These are phyloP conservation scores for Porphyrio hochstetteri DNA, from an alignment of 2,113 vertebrate species.

Conservation along the genomic window DNA sequence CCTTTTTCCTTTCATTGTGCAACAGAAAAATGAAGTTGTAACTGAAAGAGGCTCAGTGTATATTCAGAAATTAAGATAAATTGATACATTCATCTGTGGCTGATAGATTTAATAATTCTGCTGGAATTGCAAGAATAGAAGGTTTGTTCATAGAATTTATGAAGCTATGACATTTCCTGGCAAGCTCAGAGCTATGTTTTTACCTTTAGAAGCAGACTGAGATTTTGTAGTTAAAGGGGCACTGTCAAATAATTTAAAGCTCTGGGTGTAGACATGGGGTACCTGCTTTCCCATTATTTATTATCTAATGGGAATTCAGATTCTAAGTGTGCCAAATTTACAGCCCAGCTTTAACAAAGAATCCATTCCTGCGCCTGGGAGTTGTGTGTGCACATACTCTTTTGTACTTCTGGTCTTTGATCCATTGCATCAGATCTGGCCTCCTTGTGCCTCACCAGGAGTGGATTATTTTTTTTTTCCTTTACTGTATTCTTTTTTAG, in stretches of 20 bases:
- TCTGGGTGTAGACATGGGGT: neutral
- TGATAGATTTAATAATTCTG: slow-evolving; percentile 70
- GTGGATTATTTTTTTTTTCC: neutral
- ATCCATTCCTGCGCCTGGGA: neutral
- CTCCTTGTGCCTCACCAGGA: neutral
- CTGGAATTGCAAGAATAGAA: slow-evolving; percentile 60
- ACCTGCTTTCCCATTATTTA: neutral
- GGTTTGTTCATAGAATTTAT: slow-evolving; percentile 57
- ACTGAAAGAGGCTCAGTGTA: slow-evolving; percentile 57
- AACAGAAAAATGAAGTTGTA: slow-evolving; percentile 57
- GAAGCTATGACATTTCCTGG: slow-evolving; percentile 46
- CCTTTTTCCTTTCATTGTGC: slow-evolving; percentile 46
- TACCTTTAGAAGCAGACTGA: slow-evolving; percentile 41
- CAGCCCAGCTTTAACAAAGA: neutral
- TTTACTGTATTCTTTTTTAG: neutral
- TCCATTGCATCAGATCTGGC: neutral
- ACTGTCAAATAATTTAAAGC: slow-evolving; percentile 27
- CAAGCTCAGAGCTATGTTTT: neutral
- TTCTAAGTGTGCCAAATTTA: neutral
- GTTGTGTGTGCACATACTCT: neutral
- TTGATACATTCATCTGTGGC: slow-evolving; percentile 60
- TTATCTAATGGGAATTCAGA: neutral
- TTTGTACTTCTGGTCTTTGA: neutral
- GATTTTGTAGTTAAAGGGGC: slow-evolving; percentile 26
- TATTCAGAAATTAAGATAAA: slow-evolving; percentile 78